Evolutionary conservation across 1,140 invertebrate genomes (phyloP).

Genomic region (Cherax quadricarinatus): DNA sequence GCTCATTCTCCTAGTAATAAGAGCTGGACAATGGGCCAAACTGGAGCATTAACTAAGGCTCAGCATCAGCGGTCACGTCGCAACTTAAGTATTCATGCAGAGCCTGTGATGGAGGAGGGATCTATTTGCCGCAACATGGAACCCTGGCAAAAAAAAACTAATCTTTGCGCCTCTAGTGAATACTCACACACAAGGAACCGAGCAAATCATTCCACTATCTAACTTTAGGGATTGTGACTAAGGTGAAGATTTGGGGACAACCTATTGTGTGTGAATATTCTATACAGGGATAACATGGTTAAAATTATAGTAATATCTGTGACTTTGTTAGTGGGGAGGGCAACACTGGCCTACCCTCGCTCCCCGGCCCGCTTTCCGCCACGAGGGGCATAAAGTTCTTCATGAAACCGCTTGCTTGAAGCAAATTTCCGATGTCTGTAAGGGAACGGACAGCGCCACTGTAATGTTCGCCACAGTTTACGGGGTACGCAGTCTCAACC

Average conservation of each 20-base stretch:
- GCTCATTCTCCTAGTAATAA: slow-evolving; percentile 67
- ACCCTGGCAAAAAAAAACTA: slow-evolving; percentile 61
- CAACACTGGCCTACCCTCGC: slow-evolving; percentile 73
- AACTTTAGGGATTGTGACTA: slow-evolving; percentile 40
- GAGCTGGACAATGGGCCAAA: slow-evolving; percentile 63
- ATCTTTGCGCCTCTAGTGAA: slow-evolving; percentile 61
- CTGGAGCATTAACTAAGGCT: slow-evolving; percentile 65
- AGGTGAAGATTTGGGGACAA: slow-evolving; percentile 47
- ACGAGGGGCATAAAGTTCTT: slow-evolving; percentile 73
- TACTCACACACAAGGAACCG: slow-evolving; percentile 56
- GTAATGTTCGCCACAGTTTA: slow-evolving; percentile 54
- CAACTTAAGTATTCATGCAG: slow-evolving; percentile 58
- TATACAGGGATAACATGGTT: slow-evolving; percentile 61
- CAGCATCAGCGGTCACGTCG: slow-evolving; percentile 60
- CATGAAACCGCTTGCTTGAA: slow-evolving; percentile 73
- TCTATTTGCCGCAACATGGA: slow-evolving; percentile 65
- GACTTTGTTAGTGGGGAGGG: slow-evolving; percentile 65
- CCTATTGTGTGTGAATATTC: slow-evolving; percentile 67
- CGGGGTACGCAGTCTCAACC: slow-evolving; percentile 62
- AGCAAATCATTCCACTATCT: slow-evolving; percentile 49
- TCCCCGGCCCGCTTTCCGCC: slow-evolving; percentile 68
- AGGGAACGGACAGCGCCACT: slow-evolving; percentile 63
- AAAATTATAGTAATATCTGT: slow-evolving; percentile 54
- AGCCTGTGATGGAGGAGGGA: slow-evolving; percentile 64
- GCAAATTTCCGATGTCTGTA: slow-evolving; percentile 74